These are phyloP conservation scores for Tarsius wallacei DNA, from an alignment of 2,797 vertebrate genomes.

Conservation along the genomic window DNA sequence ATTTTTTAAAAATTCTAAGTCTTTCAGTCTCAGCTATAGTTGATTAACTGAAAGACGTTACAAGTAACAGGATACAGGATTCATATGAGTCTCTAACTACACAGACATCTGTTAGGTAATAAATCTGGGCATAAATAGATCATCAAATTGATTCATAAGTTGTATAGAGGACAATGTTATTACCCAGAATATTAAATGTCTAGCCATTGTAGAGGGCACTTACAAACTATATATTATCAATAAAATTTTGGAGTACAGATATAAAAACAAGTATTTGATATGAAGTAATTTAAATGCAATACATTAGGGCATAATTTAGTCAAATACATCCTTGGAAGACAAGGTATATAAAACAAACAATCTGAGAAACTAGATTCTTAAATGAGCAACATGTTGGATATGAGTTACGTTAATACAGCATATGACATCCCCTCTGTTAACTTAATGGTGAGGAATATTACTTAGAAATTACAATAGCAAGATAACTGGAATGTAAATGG, in stretches of 20 bases:
- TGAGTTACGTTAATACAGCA: background rate
- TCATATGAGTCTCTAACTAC: slow-evolving; percentile 56
- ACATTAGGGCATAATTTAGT: background rate
- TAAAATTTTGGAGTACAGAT: background rate
- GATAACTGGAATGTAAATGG: background rate
- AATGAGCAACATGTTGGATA: background rate
- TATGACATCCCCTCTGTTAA: background rate
- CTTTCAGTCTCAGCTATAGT: background rate
- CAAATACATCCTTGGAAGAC: background rate
- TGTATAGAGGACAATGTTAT: slow-evolving; percentile 33
- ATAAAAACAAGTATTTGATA: background rate
- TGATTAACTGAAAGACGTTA: slow-evolving; percentile 52
- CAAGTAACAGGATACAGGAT: slow-evolving; percentile 35
- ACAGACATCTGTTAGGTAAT: slow-evolving; percentile 65
- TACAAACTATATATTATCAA: background rate
- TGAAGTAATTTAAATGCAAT: slow-evolving; percentile 2
- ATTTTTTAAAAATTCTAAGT: background rate
- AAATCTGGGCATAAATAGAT: slow-evolving; percentile 42
- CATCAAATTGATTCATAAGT: slow-evolving; percentile 60
- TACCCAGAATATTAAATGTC: slow-evolving; percentile 25
- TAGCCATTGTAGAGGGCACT: background rate
- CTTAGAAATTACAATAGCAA: background rate
- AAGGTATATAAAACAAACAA: background rate
- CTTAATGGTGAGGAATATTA: background rate
- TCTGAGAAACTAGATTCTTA: background rate